Evolutionary conservation across 2,888 invertebrate genomes (phyloP), one percentile per base, ranked within the genome.

Genomic region (Calliopum simillimum): DNA sequence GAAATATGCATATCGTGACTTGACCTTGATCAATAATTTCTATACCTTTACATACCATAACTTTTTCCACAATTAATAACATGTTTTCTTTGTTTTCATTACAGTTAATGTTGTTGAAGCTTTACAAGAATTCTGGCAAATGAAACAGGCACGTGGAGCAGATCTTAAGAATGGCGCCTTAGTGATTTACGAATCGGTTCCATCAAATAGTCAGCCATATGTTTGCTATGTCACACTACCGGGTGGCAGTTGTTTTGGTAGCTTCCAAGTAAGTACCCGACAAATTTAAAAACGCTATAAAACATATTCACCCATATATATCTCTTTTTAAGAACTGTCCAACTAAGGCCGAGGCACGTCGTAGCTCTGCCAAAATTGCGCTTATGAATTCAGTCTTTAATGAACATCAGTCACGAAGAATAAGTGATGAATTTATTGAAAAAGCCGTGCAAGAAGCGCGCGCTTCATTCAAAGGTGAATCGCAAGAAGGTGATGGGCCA

Each of bases 311-410:
- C 23, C 23, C 49, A 21, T 49, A 8, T 16, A n/a, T n/a, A 19
- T 33, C 25, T 4, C 55, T 41, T 25, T 80, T 83, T 19, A 88
- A 97, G 93, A 96, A 96, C 85, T 97, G 97, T 84, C 94, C 95
- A 2, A 97, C 97, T 25, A 97, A 97, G 86, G 97, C 97, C 6
- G 97, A 97, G 84, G 97, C 97, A 4, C 89, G 97, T 56, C 89
- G 97, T 77, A 97, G 97, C 80, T 96, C 97, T 0, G 97, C 97
- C 1, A 97, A 97, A 88, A 97, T 97, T 77, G 97, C 97, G 1
- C 88, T 97, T 19, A 97, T 97, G 97, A 97, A 97, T 88, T 97
- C 96, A 12, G 96, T 97, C 63, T 97, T 97, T 87, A 97, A 97
- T 85, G 97, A 97, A 81, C 97, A 97, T 86, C 97, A 97, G 53